These are phyloP conservation scores for Schizotus pectinicornis DNA, from an alignment of 2,888 invertebrate genomes.

Conservation along the genomic window DNA sequence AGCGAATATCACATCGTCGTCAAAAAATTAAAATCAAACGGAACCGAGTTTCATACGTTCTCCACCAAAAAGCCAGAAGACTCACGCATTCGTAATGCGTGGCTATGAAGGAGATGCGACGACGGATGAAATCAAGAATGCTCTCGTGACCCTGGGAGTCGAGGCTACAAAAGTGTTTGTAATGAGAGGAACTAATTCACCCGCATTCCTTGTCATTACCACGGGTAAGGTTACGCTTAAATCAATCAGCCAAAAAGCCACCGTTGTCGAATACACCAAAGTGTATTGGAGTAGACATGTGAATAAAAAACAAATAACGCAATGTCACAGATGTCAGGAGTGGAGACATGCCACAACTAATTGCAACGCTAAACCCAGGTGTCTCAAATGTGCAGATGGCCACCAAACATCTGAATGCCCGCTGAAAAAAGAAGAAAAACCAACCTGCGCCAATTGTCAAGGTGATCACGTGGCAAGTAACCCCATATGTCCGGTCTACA, in stretches of 20 bases:
- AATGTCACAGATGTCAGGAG: not conserved
- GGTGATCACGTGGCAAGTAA: not conserved
- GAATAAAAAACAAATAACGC: not conserved
- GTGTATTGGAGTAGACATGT: not conserved
- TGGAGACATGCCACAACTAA: slow-evolving; percentile 6
- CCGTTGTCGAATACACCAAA: not conserved
- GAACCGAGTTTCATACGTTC: not conserved
- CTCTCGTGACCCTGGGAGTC: not conserved
- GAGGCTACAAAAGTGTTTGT: not conserved
- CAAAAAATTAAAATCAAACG: not conserved
- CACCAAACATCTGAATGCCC: not conserved
- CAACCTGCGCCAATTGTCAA: not conserved
- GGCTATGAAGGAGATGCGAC: not conserved
- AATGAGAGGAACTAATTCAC: not conserved
- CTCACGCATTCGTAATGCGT: not conserved
- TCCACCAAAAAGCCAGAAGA: not conserved
- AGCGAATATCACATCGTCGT: not conserved
- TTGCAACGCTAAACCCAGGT: not conserved
- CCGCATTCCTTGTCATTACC: not conserved
- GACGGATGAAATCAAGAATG: not conserved
- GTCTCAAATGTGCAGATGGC: not conserved
- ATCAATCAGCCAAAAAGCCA: not conserved
- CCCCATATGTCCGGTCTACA: not conserved
- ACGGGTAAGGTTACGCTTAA: not conserved
- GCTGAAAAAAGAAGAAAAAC: not conserved